These are phyloP conservation scores for Ligdia adustata DNA, from an alignment of 2,888 invertebrate genomes.

Conservation along the genomic window DNA sequence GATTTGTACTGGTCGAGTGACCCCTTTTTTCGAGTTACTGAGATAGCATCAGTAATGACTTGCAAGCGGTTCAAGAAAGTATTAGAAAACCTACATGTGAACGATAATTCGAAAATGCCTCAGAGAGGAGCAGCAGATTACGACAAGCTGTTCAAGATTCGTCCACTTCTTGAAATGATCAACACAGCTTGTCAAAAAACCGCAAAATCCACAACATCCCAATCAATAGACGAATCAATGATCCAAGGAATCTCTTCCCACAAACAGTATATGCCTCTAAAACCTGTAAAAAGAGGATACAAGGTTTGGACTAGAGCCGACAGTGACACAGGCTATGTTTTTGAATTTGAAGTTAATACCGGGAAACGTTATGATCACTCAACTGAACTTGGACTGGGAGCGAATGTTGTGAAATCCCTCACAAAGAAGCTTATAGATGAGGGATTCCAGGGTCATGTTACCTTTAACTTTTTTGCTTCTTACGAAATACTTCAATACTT, in stretches of 20 bases:
- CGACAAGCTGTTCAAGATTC: slow-evolving; percentile 34
- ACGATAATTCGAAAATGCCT: slow-evolving; percentile 36
- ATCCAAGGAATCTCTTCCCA: slow-evolving; percentile 5
- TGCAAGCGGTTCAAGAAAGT: slow-evolving; percentile 37
- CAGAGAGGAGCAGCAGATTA: slow-evolving; percentile 27
- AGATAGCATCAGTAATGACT: slow-evolving; percentile 39
- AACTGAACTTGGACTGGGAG: slow-evolving; percentile 22
- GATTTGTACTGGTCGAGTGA: slow-evolving; percentile 42
- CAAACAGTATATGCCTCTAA: slow-evolving; percentile 20
- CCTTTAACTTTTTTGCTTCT: slow-evolving; percentile 26
- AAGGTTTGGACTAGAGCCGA: slow-evolving; percentile 23
- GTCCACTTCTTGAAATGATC: slow-evolving; percentile 13
- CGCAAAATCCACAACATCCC: slow-evolving; percentile 12
- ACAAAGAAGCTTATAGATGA: slow-evolving; percentile 9
- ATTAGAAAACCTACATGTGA: slow-evolving; percentile 37
- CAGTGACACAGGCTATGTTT: slow-evolving; percentile 24
- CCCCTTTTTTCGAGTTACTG: slow-evolving; percentile 32
- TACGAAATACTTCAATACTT: slow-evolving; percentile 22
- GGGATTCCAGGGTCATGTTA: slow-evolving; percentile 12
- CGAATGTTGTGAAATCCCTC: slow-evolving; percentile 9
- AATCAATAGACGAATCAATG: slow-evolving; percentile 15
- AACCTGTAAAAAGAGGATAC: slow-evolving; percentile 19
- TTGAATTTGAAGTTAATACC: slow-evolving; percentile 19
- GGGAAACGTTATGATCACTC: slow-evolving; percentile 10
- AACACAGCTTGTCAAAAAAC: slow-evolving; percentile 5